A percentile compares a stretch with the other conserved stretches of the same genome.
phyloP scores from a whole-genome alignment of 2,113 vertebrate species.

The Cranoglanis bouderius region DNA sequence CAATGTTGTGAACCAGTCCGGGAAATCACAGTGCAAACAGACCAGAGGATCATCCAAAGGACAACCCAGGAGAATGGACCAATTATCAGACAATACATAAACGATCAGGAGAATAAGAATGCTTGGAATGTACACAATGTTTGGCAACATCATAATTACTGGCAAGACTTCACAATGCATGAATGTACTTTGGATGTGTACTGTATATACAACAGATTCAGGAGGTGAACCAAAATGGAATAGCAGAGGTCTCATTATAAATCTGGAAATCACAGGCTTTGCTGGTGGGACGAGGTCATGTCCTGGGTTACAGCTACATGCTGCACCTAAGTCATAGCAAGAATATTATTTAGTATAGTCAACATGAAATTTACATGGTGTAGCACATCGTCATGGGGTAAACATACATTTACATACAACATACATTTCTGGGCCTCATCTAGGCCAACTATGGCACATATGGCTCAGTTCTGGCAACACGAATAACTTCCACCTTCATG shows the following conservation, averaged over 20 bases:
- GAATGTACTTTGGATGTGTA: background rate
- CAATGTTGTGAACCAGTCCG: background rate
- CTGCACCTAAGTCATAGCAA: background rate
- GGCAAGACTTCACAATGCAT: background rate
- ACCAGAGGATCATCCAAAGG: background rate
- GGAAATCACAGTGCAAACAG: background rate
- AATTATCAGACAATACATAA: background rate
- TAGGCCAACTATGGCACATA: too few relatives aligned
- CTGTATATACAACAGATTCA: background rate
- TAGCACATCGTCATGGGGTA: background rate
- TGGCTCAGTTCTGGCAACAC: too few relatives aligned
- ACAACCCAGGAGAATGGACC: background rate
- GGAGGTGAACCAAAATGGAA: conserved; percentile 2
- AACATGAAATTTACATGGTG: background rate
- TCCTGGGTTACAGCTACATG: background rate
- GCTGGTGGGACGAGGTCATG: background rate
- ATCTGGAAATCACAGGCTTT: background rate
- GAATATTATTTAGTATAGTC: background rate
- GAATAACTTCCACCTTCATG: background rate
- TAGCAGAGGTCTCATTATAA: background rate
- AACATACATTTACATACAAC: too few relatives aligned
- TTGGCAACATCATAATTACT: background rate
- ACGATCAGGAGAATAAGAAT: background rate
- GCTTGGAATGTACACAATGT: background rate
- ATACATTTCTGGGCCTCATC: too few relatives aligned